These are phyloP conservation scores for Lamprologus sp. DNA, from an alignment of 2,113 vertebrate genomes.

Conservation along the genomic window DNA sequence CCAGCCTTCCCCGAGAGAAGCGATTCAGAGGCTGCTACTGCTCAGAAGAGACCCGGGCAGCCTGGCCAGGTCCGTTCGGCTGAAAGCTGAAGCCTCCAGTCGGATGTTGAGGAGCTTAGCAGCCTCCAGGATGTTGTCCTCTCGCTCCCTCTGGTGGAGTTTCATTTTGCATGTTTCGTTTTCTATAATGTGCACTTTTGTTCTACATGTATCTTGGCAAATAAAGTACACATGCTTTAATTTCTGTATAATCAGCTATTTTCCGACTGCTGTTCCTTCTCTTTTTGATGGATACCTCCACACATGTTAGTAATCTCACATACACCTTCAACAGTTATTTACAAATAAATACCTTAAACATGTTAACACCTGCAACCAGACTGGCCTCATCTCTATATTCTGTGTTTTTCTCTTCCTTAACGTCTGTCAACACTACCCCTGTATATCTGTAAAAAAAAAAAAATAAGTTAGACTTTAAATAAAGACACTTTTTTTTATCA, in stretches of 20 bases:
- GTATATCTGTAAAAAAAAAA: background rate
- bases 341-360: background rate
- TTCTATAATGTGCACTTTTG: background rate
- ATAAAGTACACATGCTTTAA: background rate
- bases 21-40: background rate
- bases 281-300: background rate
- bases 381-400: background rate
- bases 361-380: background rate
- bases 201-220: background rate
- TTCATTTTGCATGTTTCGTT: background rate
- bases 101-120: background rate
- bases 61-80: constrained; percentile 7
- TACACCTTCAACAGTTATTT: background rate
- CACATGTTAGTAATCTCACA: background rate
- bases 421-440: background rate
- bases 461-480: background rate
- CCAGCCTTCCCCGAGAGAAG: background rate
- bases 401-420: background rate
- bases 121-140: background rate
- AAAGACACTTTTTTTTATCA: background rate
- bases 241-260: background rate
- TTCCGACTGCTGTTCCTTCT: background rate
- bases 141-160: constrained; percentile 13
- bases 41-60: constrained; percentile 23
- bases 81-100: background rate